Percentiles rank a stretch among this genome's conserved stretches.
These are phyloP conservation scores for Microtus oregoni DNA, from an alignment of 2,113 vertebrate species.

Conservation along the genomic window DNA sequence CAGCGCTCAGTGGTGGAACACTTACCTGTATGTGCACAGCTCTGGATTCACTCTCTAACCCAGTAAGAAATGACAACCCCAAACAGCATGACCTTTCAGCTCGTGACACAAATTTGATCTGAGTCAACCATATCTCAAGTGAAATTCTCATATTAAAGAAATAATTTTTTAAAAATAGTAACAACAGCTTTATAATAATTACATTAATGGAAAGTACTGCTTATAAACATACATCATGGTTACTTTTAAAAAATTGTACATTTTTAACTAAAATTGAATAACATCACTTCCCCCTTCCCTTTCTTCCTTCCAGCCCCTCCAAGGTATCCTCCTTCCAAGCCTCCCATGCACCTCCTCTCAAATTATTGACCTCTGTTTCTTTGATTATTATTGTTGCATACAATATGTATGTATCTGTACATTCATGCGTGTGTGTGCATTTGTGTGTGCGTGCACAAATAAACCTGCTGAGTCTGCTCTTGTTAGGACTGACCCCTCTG, in stretches of 20 bases:
- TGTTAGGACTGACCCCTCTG: background rate
- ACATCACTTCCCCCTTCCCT: background rate
- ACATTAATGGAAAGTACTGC: background rate
- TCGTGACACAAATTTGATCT: background rate
- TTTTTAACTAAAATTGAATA: background rate
- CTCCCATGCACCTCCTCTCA: background rate
- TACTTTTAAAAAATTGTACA: background rate
- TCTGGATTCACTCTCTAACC: background rate
- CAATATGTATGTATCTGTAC: background rate
- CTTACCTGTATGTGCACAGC: background rate
- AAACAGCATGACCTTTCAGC: background rate
- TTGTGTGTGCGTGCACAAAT: background rate
- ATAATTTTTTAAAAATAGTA: background rate
- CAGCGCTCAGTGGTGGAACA: background rate
- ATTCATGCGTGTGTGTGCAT: background rate
- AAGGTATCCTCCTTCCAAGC: background rate
- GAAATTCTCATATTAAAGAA: constrained; percentile 34
- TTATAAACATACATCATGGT: background rate
- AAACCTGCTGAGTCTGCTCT: background rate
- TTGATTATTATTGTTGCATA: background rate
- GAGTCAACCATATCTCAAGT: background rate
- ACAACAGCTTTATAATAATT: background rate
- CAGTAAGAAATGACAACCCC: background rate
- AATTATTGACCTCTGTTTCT: background rate
- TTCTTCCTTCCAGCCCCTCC: background rate